Evolutionary conservation across 2,797 vertebrate genomes (phyloP).

Genomic region (Thamnophis elegans): DNA sequence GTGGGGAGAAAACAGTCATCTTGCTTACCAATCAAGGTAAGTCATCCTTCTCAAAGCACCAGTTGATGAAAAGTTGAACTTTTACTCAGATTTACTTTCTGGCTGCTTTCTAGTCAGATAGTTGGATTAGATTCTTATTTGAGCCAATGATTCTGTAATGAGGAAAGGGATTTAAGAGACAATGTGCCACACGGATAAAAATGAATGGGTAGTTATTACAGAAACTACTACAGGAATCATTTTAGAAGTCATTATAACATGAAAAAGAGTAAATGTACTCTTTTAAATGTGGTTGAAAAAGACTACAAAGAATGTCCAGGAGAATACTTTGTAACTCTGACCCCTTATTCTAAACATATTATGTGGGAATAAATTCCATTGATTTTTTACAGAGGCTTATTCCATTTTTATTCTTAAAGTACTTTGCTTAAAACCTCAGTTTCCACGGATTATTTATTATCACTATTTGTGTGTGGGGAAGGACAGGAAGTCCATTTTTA

Average conservation of each 20-base stretch:
- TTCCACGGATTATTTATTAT: constrained; percentile 29
- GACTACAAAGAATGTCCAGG: constrained; percentile 3
- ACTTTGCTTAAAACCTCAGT: constrained; percentile 31
- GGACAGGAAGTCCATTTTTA: not conserved
- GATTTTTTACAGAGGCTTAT: constrained; percentile 23
- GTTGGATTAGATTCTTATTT: not conserved
- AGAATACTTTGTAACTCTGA: not conserved
- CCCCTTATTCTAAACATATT: constrained; percentile 12
- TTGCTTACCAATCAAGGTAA: not conserved
- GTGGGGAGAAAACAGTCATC: not conserved
- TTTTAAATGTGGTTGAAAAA: constrained; percentile 23
- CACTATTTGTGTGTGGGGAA: not conserved
- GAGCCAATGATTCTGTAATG: not conserved
- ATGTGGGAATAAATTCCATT: constrained; percentile 27
- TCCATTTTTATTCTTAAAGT: constrained; percentile 24
- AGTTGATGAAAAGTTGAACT: not conserved
- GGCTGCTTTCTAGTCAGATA: not conserved
- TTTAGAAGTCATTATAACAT: constrained; percentile 15
- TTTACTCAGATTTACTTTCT: not conserved
- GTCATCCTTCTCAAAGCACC: not conserved
- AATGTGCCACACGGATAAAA: not conserved
- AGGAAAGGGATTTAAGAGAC: constrained; percentile 1
- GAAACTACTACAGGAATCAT: not conserved
- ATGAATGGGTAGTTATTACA: constrained; percentile 3
- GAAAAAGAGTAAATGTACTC: not conserved